These are phyloP conservation scores for Vanessa atalanta DNA, from an alignment of 1,140 invertebrate genomes.

Conservation along the genomic window DNA sequence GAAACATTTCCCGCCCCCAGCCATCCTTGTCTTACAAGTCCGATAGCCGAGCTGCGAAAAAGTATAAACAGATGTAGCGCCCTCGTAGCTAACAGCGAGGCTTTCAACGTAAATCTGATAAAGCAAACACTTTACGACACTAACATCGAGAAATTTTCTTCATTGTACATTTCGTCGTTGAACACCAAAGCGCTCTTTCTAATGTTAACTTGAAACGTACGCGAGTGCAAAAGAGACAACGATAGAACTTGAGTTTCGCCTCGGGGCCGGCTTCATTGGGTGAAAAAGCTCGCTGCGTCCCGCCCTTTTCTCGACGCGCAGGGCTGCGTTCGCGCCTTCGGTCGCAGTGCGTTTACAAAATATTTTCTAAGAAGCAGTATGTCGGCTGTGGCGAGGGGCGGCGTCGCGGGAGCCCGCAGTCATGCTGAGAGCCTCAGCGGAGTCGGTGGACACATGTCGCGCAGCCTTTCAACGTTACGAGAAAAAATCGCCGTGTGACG, in stretches of 20 bases:
- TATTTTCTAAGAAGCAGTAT: conserved; percentile 75
- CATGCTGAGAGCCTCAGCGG: conserved; percentile 77
- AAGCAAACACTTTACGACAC: conserved; percentile 74
- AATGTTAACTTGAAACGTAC: conserved; percentile 4
- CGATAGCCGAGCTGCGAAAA: conserved; percentile 34
- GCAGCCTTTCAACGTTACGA: conserved; percentile 63
- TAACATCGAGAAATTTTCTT: conserved; percentile 74
- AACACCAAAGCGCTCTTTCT: conserved; percentile 45
- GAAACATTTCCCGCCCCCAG: conserved; percentile 67
- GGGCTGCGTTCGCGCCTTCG: conserved; percentile 68
- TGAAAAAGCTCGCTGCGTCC: conserved; percentile 63
- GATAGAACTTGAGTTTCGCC: conserved; percentile 30
- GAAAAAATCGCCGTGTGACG: conserved; percentile 70
- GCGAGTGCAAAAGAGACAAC: conserved; percentile 52
- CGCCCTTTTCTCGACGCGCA: conserved; percentile 60
- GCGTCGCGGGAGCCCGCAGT: conserved; percentile 77
- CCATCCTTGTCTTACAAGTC: conserved; percentile 48
- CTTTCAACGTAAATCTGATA: conserved; percentile 80
- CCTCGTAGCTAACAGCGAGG: conserved; percentile 72
- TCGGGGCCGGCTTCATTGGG: conserved; percentile 57
- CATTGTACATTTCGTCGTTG: conserved; percentile 39
- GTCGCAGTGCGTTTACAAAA: conserved; percentile 54
- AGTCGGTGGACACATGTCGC: conserved; percentile 73
- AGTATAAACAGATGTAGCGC: conserved; percentile 53
- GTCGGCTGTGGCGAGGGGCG: conserved; percentile 72